Evolutionary conservation across 2,113 vertebrate genomes (phyloP).

Genomic region (Oryzias melastigma): DNA sequence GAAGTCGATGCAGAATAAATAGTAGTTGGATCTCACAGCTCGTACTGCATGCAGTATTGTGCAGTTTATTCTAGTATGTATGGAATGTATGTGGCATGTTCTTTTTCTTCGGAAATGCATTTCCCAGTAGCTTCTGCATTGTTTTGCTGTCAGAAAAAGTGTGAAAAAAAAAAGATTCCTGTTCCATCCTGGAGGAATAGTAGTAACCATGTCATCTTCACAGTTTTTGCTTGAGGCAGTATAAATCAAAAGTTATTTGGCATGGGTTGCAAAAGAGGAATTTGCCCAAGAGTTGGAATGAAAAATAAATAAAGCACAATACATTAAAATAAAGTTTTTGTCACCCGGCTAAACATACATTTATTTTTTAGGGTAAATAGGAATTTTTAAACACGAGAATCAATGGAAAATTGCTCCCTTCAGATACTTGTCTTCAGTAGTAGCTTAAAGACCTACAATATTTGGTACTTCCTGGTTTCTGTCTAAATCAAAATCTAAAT

Average conservation of each 20-base stretch:
- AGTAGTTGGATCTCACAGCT: neutral
- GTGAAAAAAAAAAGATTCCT: neutral
- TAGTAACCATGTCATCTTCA: slow-evolving; percentile 5
- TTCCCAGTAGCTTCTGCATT: neutral
- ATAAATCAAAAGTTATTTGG: neutral
- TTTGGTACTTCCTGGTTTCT: too few relatives aligned
- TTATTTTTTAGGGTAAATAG: too few relatives aligned
- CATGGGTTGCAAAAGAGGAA: neutral
- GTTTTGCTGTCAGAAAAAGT: slow-evolving; percentile 6
- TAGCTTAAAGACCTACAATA: too few relatives aligned
- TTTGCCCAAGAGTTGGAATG: neutral
- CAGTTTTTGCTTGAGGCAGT: slow-evolving; percentile 5
- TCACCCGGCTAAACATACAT: too few relatives aligned
- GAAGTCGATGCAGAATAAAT: neutral
- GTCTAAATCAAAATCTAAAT: too few relatives aligned
- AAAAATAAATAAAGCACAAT: too few relatives aligned
- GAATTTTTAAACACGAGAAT: too few relatives aligned
- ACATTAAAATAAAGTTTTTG: too few relatives aligned
- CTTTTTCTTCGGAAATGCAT: neutral
- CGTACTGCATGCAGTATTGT: neutral
- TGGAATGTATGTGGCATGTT: neutral
- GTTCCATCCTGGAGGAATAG: slow-evolving; percentile 2
- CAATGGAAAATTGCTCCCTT: too few relatives aligned
- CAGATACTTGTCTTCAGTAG: too few relatives aligned
- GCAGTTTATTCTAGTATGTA: neutral